Percentiles rank a stretch among this genome's conserved stretches.
Conservation (phyloP, 2,113 vertebrate species). For the Psephotus haematonotus region DNA sequence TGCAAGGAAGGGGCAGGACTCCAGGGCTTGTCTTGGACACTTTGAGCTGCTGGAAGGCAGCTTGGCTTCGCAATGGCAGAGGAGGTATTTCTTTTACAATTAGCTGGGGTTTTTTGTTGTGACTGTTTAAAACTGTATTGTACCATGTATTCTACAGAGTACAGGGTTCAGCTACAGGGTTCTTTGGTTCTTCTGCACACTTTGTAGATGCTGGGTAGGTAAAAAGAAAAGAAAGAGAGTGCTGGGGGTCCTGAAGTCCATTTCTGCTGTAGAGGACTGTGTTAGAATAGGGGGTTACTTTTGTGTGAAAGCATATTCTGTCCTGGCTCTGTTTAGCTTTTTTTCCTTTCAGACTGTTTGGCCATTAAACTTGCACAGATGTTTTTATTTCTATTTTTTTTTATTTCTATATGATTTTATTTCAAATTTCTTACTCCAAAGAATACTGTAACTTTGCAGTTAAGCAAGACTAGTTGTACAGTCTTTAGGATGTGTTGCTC, state of each 20-base stretch:
- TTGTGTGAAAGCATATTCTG: conserved; percentile 16
- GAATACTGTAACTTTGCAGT: conserved; percentile 50
- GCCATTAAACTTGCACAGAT: conserved; percentile 65
- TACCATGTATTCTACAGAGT: not conserved
- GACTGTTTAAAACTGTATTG: not conserved
- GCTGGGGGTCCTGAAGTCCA: not conserved
- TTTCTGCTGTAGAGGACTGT: not conserved
- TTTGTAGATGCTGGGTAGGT: not conserved
- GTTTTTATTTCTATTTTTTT: conserved; percentile 71
- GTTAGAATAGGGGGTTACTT: conserved; percentile 16
- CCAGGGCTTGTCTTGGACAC: conserved; percentile 63
- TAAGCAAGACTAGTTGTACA: conserved; percentile 57
- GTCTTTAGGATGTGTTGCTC: conserved; percentile 52
- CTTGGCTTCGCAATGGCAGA: conserved; percentile 81
- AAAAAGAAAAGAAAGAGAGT: not conserved
- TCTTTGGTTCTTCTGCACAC: conserved; percentile 10
- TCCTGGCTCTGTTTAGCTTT: conserved; percentile 42
- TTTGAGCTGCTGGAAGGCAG: conserved; percentile 72
- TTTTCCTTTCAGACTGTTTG: conserved; percentile 27
- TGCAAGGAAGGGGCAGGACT: conserved; percentile 79
- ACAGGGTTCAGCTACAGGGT: not conserved
- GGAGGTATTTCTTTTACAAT: conserved; percentile 77
- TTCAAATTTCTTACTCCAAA: conserved; percentile 62
- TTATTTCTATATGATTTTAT: conserved; percentile 60
- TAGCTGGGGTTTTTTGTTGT: not conserved